Percentiles rank a stretch among this genome's conserved stretches.
Conservation (phyloP, 1,140 invertebrate genomes). For the Hyles vespertilio region DNA sequence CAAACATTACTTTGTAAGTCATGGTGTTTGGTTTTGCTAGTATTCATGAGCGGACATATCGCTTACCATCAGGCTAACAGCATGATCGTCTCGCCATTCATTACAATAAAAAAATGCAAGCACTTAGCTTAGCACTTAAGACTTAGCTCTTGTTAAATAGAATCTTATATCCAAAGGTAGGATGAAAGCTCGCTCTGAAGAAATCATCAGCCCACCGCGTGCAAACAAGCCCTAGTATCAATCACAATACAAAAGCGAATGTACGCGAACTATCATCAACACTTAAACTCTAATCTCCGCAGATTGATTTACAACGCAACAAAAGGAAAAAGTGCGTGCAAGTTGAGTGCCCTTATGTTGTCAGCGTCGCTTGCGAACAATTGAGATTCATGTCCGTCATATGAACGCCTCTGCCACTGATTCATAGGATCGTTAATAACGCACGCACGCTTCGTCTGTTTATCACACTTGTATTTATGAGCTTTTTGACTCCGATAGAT, state of each 20-base stretch:
- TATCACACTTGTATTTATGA: constrained; percentile 40
- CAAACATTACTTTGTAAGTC: too few relatives aligned
- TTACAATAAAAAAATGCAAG: not conserved
- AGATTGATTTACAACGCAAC: constrained; percentile 1
- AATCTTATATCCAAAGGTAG: too few relatives aligned
- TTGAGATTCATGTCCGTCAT: constrained; percentile 52
- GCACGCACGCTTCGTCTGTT: constrained; percentile 22
- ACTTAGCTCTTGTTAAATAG: too few relatives aligned
- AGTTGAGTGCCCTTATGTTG: constrained; percentile 22
- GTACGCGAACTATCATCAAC: too few relatives aligned
- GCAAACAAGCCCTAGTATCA: too few relatives aligned
- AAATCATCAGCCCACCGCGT: too few relatives aligned
- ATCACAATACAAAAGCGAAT: too few relatives aligned
- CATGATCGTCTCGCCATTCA: too few relatives aligned
- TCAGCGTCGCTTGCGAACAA: constrained; percentile 22
- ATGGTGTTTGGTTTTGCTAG: too few relatives aligned
- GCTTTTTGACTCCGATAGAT: constrained; percentile 8
- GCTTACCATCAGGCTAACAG: not conserved
- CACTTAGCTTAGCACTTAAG: too few relatives aligned
- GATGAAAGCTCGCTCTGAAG: too few relatives aligned
- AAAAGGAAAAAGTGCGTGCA: constrained; percentile 12
- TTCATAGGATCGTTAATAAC: constrained; percentile 40
- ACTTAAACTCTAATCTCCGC: not conserved
- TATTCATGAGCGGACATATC: too few relatives aligned
- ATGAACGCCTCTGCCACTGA: constrained; percentile 28